A percentile compares a stretch with the other conserved stretches of the same genome.
Conservation (phyloP, 2,888 invertebrate genomes). For the Drosophila atroscutellata region DNA sequence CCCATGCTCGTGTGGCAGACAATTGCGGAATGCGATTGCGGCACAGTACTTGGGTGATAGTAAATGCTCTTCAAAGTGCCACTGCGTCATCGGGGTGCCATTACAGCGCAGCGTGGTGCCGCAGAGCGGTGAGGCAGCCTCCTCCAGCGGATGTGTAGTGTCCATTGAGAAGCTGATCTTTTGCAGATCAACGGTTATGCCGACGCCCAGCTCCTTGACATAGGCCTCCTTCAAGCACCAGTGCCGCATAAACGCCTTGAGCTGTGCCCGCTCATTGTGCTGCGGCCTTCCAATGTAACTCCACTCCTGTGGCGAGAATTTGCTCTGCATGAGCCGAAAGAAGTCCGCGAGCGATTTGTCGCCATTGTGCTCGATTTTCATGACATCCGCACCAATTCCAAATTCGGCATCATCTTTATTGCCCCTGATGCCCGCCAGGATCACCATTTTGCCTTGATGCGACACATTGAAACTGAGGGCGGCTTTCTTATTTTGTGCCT, state of each 20-base stretch:
- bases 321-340: conserved; percentile 94
- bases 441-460: conserved; percentile 94
- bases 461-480: conserved; percentile 93
- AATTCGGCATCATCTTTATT: conserved; percentile 49
- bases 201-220: conserved; percentile 95
- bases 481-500: conserved; percentile 12
- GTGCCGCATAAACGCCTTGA: conserved; percentile 92
- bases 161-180: conserved; percentile 90
- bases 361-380: conserved; percentile 92
- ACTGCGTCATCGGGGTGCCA: conserved; percentile 87
- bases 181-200: conserved; percentile 91
- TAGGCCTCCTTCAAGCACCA: conserved; percentile 98
- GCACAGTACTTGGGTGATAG: conserved; percentile 91
- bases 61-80: conserved; percentile 94
- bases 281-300: conserved; percentile 87
- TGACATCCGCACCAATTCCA: conserved; percentile 93
- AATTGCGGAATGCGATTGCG: conserved; percentile 88
- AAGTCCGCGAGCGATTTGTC: conserved; percentile 91
- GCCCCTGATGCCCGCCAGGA: conserved; percentile 89
- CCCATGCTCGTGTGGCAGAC: conserved; percentile 64
- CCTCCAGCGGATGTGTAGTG: conserved; percentile 86
- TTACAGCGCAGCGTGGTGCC: conserved; percentile 90
- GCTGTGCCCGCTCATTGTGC: conserved; percentile 87
- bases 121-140: conserved; percentile 85
- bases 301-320: conserved; percentile 94